phyloP scores from a whole-genome alignment of 2,888 invertebrate genomes.

The Ferdinandea cuprea region DNA sequence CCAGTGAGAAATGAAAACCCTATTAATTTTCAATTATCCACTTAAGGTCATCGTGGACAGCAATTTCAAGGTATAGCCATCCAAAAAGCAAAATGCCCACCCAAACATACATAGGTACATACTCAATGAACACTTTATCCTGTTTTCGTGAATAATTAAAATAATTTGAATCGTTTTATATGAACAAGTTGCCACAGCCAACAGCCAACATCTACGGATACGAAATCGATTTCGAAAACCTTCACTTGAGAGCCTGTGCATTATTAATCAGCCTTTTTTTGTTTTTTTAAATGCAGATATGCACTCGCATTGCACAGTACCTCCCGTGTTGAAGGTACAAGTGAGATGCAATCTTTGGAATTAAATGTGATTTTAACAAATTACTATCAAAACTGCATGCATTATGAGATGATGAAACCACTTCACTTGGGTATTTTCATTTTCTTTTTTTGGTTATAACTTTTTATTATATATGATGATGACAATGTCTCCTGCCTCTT shows the following conservation, averaged over 20 bases:
- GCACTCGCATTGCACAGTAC: conserved; percentile 14
- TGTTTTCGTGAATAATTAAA: conserved; percentile 57
- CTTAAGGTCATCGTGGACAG: conserved; percentile 50
- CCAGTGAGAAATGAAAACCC: conserved; percentile 31
- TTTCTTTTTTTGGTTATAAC: conserved; percentile 25
- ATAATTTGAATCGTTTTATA: conserved; percentile 58
- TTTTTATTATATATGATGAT: too few relatives aligned
- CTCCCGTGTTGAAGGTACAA: neutral
- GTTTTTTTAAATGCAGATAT: conserved; percentile 19
- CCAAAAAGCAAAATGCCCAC: too few relatives aligned
- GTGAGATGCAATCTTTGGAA: conserved; percentile 46
- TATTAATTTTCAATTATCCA: conserved; percentile 63
- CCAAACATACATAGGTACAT: conserved; percentile 27
- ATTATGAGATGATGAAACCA: conserved; percentile 61
- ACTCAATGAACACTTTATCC: conserved; percentile 33
- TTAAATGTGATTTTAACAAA: conserved; percentile 60
- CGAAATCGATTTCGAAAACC: conserved; percentile 50
- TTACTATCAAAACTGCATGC: conserved; percentile 67
- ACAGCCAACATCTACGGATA: conserved; percentile 16
- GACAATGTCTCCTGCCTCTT: conserved; percentile 37
- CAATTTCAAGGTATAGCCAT: conserved; percentile 37
- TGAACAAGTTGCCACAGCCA: neutral
- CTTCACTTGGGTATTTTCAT: conserved; percentile 35
- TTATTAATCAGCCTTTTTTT: conserved; percentile 50
- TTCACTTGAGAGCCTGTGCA: conserved; percentile 42